These are phyloP conservation scores for Proales similis DNA, from an alignment of 1,140 invertebrate genomes.

Conservation along the genomic window DNA sequence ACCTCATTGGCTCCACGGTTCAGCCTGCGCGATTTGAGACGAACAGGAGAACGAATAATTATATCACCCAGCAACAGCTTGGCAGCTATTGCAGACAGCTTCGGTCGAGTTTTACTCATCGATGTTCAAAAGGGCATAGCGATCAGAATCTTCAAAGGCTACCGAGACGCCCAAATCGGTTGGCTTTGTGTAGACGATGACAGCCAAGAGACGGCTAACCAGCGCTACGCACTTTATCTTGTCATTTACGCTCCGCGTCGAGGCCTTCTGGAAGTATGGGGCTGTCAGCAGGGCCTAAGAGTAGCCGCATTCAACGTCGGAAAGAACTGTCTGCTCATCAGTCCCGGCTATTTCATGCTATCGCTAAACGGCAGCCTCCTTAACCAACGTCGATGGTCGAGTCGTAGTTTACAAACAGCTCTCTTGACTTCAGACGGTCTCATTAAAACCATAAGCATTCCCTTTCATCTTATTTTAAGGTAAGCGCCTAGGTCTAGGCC, in stretches of 20 bases:
- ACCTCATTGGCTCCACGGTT: slow-evolving; percentile 57
- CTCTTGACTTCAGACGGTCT: slow-evolving; percentile 72
- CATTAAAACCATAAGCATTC: slow-evolving; percentile 72
- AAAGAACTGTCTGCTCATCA: slow-evolving; percentile 59
- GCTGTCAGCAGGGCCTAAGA: slow-evolving; percentile 72
- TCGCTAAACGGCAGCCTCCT: slow-evolving; percentile 56
- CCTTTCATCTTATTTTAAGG: slow-evolving; percentile 69
- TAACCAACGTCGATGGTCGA: slow-evolving; percentile 50
- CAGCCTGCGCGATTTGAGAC: slow-evolving; percentile 72
- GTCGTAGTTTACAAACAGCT: slow-evolving; percentile 64
- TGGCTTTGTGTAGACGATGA: slow-evolving; percentile 73
- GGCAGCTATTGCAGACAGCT: slow-evolving; percentile 71
- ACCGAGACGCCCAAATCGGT: slow-evolving; percentile 71
- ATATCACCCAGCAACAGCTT: slow-evolving; percentile 72
- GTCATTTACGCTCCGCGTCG: slow-evolving; percentile 75
- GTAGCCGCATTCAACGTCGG: slow-evolving; percentile 80
- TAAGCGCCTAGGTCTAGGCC: slow-evolving; percentile 34
- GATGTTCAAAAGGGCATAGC: slow-evolving; percentile 71
- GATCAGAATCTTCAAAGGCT: slow-evolving; percentile 83
- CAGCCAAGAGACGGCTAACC: slow-evolving; percentile 42
- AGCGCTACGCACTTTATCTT: slow-evolving; percentile 62
- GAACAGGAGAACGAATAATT: slow-evolving; percentile 65
- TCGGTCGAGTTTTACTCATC: slow-evolving; percentile 75
- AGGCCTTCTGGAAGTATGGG: slow-evolving; percentile 77
- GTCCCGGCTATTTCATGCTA: slow-evolving; percentile 69